Base-by-base conservation (phyloP, 2,113 vertebrate genomes). In the Datnioides undecimradiatus region DNA sequence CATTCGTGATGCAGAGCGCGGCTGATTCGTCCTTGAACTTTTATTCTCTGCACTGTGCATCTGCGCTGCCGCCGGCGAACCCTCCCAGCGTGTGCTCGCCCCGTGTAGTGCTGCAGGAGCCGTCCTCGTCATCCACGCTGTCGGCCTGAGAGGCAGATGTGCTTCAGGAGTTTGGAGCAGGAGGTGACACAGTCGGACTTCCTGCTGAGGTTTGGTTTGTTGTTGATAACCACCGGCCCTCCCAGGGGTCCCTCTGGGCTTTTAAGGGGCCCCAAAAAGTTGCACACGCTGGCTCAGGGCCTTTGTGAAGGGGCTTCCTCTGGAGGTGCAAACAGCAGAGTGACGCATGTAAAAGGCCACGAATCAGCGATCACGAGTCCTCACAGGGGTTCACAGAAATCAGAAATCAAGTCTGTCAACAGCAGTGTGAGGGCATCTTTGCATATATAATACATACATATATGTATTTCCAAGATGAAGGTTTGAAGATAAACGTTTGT, bases 1-100 rank as follows among this genome's bases (percentile, higher is more conserved):
- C 34, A 9, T 76, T 80, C 46, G 23, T 60, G 76, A 78, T 78
- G 73, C 78, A 80, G 46, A 80, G 34, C 40, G 0, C 29, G 63
- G 21, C 29, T 45, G 45, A 60, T 84, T 82, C 8, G 76, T 75
- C 83, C 90, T 86, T 91, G 76, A 83, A 89, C 83, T 73, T 86
- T 73, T 54, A 10, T 77, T 60, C 54, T 54, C 34, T 65, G 60
- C 48, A 1, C 16, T 14, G 31, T 46, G 43, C 63, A 55, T 84
- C 27, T 51, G 59, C 31, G 45, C 54, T 2, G 73, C 79, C 17
- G 10, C 31, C 33, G 8, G 84, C 76, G 1, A 63, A 14, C 58
- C 65, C 64, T n/a, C 73, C 16, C 1, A 40, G n/a, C 59, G 9
- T 57, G 64, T 40, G 41, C 65, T 73, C 68, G 60, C 58, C 67